Conservation (phyloP, 2,888 invertebrate species). For the Lamellibrachia satsuma region DNA sequence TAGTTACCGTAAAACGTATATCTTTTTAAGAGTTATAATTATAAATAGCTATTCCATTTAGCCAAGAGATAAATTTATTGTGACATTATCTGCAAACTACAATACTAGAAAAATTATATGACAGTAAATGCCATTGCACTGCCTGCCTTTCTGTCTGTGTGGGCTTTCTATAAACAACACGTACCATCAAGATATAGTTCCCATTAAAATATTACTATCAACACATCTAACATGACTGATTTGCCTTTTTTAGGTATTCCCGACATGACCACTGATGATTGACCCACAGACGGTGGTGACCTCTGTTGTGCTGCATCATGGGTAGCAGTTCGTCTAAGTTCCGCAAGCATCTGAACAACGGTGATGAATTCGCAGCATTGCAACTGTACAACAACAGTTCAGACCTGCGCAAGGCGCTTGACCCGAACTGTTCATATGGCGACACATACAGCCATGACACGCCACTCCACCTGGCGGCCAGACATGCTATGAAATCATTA, state of each 20-base stretch:
- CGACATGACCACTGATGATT: background rate
- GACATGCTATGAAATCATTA: slow-evolving; percentile 75
- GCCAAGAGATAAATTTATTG: no score
- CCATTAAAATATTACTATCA: background rate
- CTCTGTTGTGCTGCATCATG: slow-evolving; percentile 66
- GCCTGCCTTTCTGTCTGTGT: background rate
- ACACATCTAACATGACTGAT: background rate
- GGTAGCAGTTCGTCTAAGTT: slow-evolving; percentile 77
- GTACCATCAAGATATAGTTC: background rate
- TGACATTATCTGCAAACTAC: background rate
- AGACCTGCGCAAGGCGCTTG: slow-evolving; percentile 74
- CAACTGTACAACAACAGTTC: slow-evolving; percentile 74
- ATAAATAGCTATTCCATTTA: background rate
- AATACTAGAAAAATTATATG: background rate
- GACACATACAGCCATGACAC: slow-evolving; percentile 76
- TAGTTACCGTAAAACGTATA: no score
- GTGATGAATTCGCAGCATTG: slow-evolving; percentile 77
- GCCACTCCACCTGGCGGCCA: slow-evolving; percentile 75
- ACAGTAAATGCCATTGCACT: background rate
- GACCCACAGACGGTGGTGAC: background rate
- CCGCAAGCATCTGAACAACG: slow-evolving; percentile 76
- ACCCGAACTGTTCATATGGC: slow-evolving; percentile 76
- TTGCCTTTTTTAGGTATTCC: background rate
- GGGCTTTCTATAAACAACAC: background rate
- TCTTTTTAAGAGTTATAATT: background rate